These are phyloP conservation scores for Acleris holmiana DNA, from an alignment of 2,888 invertebrate species.

Conservation along the genomic window DNA sequence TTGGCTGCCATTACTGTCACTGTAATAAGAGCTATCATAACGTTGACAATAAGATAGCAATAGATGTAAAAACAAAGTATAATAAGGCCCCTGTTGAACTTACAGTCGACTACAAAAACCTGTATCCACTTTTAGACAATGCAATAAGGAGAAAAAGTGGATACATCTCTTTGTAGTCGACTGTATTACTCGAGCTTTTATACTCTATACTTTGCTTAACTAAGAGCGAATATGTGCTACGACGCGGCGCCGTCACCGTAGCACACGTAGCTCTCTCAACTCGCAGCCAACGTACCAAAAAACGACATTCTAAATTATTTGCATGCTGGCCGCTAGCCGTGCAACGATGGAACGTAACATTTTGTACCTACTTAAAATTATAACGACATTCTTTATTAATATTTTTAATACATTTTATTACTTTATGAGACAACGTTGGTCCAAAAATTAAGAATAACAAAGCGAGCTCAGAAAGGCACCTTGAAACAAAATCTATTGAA, in stretches of 20 bases:
- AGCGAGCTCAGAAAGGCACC: slow-evolving; percentile 48
- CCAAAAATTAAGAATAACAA: slow-evolving; percentile 48
- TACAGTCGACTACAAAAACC: no score
- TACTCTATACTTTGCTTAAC: no score
- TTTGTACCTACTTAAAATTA: not conserved
- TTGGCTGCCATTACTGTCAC: no score
- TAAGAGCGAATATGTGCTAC: no score
- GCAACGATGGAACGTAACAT: not conserved
- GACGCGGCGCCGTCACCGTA: not conserved
- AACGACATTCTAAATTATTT: not conserved
- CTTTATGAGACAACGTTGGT: slow-evolving; percentile 48
- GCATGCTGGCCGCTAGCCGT: not conserved
- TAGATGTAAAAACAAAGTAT: no score
- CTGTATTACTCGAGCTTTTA: no score
- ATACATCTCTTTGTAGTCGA: no score
- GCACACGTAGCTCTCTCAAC: not conserved
- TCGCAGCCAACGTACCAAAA: not conserved
- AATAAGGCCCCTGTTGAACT: no score
- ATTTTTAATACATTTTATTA: slow-evolving; percentile 43
- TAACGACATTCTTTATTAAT: slow-evolving; percentile 4
- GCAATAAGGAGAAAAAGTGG: no score
- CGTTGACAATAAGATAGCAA: no score
- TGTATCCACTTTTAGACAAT: no score
- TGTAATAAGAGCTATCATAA: no score
- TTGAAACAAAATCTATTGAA: slow-evolving; percentile 44